phyloP scores from a whole-genome alignment of 1,140 invertebrate genomes.

The Yoshiicerus persimilis region DNA sequence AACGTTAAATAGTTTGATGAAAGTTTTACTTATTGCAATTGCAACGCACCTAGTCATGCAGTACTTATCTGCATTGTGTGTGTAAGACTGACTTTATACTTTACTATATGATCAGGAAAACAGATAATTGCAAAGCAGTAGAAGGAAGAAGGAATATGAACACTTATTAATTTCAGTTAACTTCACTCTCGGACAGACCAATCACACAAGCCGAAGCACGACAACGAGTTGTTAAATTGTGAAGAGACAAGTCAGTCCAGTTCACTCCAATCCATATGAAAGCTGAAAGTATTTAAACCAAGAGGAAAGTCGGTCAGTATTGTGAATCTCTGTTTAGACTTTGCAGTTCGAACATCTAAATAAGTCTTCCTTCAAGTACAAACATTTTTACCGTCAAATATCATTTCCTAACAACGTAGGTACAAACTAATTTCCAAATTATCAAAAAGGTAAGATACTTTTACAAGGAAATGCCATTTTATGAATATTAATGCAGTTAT shows the following conservation, averaged over 20 bases:
- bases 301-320: slow-evolving; percentile 30
- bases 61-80: background rate
- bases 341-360: background rate
- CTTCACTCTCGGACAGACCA: background rate
- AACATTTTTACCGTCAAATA: background rate
- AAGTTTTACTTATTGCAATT: background rate
- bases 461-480: too few relatives aligned
- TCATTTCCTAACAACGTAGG: background rate
- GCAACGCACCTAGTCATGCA: background rate
- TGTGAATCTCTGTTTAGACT: slow-evolving; percentile 23
- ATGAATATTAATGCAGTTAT: too few relatives aligned
- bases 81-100: background rate
- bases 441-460: too few relatives aligned
- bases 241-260: background rate
- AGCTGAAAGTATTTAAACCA: slow-evolving; percentile 32
- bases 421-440: background rate
- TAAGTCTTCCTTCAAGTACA: background rate
- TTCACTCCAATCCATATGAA: background rate
- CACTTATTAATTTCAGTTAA: background rate
- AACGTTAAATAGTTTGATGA: background rate
- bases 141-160: background rate
- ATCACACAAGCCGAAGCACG: background rate
- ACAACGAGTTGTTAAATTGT: background rate
- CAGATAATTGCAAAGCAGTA: background rate
- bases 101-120: background rate